Evolutionary conservation across 1,140 invertebrate genomes (phyloP), one percentile per base, ranked within the genome.

Genomic region (Xylocopa sonorina): DNA sequence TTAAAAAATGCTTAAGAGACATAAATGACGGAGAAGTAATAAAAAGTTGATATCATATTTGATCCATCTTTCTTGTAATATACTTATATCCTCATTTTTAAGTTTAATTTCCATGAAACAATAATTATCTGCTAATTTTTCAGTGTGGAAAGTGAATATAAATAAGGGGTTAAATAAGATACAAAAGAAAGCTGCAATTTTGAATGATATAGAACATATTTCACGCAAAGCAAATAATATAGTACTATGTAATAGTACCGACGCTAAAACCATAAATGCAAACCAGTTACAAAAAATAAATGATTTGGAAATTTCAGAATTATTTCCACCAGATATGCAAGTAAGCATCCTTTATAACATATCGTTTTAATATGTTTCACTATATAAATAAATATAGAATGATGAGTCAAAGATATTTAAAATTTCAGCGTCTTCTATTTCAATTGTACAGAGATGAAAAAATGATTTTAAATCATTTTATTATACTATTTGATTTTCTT

Each of bases 141-240:
- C n/a, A 91, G 90, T 88, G 71, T 91, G 90, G 90, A 80, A 74
- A 57, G 48, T 48, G 0, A 86, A 74, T 76, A 58, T 88, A 62
- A 50, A 62, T 4, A 43, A 86, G 14, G 68, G 29, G 34, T 24
- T 87, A n/a, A 62, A 66, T 18, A 74, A 80, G 18, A 34, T 88
- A 60, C 66, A 80, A 75, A 72, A 68, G 24, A 68, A 85, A 60
- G 60, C 78, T 53, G 0, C 12, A 43, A 32, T 60, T 24, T 78
- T 91, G 16, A 77, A 80, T 71, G 34, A 84, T n/a, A 41, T 86
- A 18, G 74, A 84, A 55, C 64, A 78, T 29, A 16, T 82, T 2
- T 82, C 82, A 43, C 66, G 77, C 18, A 82, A 77, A 34, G 55
- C 88, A 21, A 80, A 48, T 48, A 66, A 69, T 29, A 84, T 91